phyloP scores from a whole-genome alignment of 2,113 vertebrate genomes.

The Oncorhynchus tshawytscha region DNA sequence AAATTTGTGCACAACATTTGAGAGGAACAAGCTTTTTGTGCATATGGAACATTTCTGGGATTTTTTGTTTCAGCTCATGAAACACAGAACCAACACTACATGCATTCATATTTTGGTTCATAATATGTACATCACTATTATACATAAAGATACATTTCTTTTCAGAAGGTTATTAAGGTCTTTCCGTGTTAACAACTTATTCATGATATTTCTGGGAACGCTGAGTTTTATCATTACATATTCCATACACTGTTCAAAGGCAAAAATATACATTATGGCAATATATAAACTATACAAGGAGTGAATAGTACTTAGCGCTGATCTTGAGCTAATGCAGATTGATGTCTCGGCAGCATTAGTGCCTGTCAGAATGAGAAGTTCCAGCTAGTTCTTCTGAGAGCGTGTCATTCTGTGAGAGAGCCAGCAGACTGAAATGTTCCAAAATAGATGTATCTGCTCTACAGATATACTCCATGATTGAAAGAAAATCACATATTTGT shows the following conservation, averaged over 20 bases:
- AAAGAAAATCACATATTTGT: neutral
- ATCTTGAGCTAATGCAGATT: conserved; percentile 15
- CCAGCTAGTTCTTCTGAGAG: conserved; percentile 40
- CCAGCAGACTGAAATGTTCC: conserved; percentile 19
- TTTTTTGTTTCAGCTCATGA: too few species aligned
- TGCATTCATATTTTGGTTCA: too few species aligned
- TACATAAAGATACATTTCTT: too few species aligned
- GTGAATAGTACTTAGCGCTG: neutral
- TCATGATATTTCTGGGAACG: neutral
- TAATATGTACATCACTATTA: neutral
- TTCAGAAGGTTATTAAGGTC: neutral
- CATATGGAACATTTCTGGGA: too few species aligned
- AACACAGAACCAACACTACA: too few species aligned
- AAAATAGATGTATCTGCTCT: neutral
- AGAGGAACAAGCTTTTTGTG: too few species aligned
- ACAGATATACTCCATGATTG: conserved; percentile 6
- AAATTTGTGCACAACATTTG: too few species aligned
- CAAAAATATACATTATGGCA: conserved; percentile 10
- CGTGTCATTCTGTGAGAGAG: conserved; percentile 23
- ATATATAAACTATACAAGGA: too few species aligned
- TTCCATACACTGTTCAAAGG: conserved; percentile 3
- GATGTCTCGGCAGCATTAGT: conserved; percentile 30
- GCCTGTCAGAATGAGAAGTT: conserved; percentile 38
- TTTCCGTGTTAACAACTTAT: neutral
- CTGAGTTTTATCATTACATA: neutral